Evolutionary conservation across 2,113 vertebrate genomes (phyloP).

Genomic region (Notothenia rossii): DNA sequence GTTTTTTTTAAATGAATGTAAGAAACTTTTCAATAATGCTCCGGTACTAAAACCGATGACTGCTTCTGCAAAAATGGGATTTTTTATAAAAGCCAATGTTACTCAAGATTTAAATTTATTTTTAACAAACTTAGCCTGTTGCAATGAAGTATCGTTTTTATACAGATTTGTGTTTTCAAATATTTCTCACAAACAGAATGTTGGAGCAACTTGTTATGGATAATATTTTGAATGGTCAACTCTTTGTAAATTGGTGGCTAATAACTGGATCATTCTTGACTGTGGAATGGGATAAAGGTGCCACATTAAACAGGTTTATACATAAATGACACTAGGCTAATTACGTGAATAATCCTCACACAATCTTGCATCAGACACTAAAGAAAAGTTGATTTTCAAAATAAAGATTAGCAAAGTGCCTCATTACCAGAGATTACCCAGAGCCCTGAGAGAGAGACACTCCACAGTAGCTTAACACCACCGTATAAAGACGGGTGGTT

Average conservation of each 20-base stretch:
- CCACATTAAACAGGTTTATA: slow-evolving; percentile 25
- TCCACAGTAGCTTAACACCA: slow-evolving; percentile 42
- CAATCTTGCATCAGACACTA: slow-evolving; percentile 14
- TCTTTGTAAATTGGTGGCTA: not conserved
- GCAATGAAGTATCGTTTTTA: not conserved
- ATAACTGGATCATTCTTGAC: not conserved
- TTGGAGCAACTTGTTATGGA: not conserved
- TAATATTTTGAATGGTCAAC: not conserved
- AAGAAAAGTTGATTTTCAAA: slow-evolving; percentile 1
- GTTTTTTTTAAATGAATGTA: not conserved
- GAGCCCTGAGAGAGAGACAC: slow-evolving; percentile 63
- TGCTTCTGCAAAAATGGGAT: not conserved
- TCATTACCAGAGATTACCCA: slow-evolving; percentile 34
- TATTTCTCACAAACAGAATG: not conserved
- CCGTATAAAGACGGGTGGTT: slow-evolving; percentile 9
- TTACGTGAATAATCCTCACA: slow-evolving; percentile 20
- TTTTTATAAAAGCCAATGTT: slow-evolving; percentile 1
- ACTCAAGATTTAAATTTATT: not conserved
- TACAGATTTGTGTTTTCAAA: not conserved
- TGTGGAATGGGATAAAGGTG: slow-evolving; percentile 39
- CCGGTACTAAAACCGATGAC: not conserved
- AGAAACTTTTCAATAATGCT: not conserved
- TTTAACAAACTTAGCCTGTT: not conserved
- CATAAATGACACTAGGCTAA: slow-evolving; percentile 13
- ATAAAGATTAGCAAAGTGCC: slow-evolving; percentile 33